These are phyloP conservation scores for Elegia similella DNA, from an alignment of 2,888 invertebrate genomes.

Conservation along the genomic window DNA sequence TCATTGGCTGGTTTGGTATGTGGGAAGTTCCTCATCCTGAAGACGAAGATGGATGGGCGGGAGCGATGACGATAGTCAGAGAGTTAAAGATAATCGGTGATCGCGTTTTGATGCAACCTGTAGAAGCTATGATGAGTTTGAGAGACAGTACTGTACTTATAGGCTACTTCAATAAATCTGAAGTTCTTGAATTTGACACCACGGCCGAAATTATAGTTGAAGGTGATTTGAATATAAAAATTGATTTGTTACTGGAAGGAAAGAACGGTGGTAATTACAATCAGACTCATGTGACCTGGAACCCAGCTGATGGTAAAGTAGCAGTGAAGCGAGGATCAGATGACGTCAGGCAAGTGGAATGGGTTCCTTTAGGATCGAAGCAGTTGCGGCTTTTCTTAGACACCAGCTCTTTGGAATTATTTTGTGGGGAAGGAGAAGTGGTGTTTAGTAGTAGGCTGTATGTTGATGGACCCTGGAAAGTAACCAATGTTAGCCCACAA, in stretches of 20 bases:
- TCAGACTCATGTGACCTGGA: slow-evolving; percentile 47
- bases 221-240: slow-evolving; percentile 43
- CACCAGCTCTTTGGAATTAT: slow-evolving; percentile 66
- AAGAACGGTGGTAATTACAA: slow-evolving; percentile 47
- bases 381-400: slow-evolving; percentile 66
- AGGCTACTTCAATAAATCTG: slow-evolving; percentile 37
- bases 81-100: slow-evolving; percentile 52
- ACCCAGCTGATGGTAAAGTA: slow-evolving; percentile 50
- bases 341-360: slow-evolving; percentile 64
- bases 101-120: slow-evolving; percentile 59
- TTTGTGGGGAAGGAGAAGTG: slow-evolving; percentile 73
- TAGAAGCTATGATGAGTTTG: slow-evolving; percentile 47
- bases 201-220: slow-evolving; percentile 58
- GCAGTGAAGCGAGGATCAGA: slow-evolving; percentile 53
- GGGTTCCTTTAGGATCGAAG: slow-evolving; percentile 49
- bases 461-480: slow-evolving; percentile 59
- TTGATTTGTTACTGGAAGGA: slow-evolving; percentile 55
- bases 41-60: slow-evolving; percentile 69
- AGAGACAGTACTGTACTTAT: slow-evolving; percentile 41
- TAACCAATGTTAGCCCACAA: slow-evolving; percentile 58
- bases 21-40: slow-evolving; percentile 67
- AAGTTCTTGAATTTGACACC: slow-evolving; percentile 44
- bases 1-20: slow-evolving; percentile 70
- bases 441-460: slow-evolving; percentile 68
- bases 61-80: slow-evolving; percentile 65